Conservation (phyloP, 2,888 invertebrate genomes). For the Cactoblastis cactorum region DNA sequence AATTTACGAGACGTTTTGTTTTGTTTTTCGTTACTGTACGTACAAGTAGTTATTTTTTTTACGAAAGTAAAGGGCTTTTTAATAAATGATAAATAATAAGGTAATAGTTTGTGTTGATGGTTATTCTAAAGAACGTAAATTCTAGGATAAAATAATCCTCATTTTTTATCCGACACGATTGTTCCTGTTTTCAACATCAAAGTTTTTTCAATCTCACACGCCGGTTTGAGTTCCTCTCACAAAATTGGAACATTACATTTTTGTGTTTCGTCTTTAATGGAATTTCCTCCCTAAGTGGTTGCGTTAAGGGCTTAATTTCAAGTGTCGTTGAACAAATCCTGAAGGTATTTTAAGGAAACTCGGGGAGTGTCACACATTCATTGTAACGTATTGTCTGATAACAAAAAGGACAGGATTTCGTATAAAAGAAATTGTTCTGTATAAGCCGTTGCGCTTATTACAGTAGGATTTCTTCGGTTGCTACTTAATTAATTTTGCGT, state of each 20-base stretch:
- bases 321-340: conserved; percentile 20
- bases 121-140: too few species aligned
- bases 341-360: conserved; percentile 23
- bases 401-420: conserved; percentile 27
- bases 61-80: too few species aligned
- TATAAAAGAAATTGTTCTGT: conserved; percentile 20
- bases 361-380: conserved; percentile 25
- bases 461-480: background rate
- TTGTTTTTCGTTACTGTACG: background rate
- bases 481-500: background rate
- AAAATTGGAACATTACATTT: conserved; percentile 29
- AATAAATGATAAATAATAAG: too few species aligned
- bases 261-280: conserved; percentile 11
- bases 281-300: conserved; percentile 15
- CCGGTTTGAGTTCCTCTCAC: conserved; percentile 29
- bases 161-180: conserved; percentile 27
- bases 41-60: too few species aligned
- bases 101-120: too few species aligned
- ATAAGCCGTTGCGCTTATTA: conserved; percentile 16
- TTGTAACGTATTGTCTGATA: conserved; percentile 29
- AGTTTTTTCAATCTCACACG: conserved; percentile 34
- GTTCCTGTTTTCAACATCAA: conserved; percentile 27
- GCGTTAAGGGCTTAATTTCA: conserved; percentile 17
- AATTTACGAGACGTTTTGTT: background rate
- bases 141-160: too few species aligned